phyloP scores from a whole-genome alignment of 35 echinoderm and acorn worm species.

The Ophioderma brevispina region DNA sequence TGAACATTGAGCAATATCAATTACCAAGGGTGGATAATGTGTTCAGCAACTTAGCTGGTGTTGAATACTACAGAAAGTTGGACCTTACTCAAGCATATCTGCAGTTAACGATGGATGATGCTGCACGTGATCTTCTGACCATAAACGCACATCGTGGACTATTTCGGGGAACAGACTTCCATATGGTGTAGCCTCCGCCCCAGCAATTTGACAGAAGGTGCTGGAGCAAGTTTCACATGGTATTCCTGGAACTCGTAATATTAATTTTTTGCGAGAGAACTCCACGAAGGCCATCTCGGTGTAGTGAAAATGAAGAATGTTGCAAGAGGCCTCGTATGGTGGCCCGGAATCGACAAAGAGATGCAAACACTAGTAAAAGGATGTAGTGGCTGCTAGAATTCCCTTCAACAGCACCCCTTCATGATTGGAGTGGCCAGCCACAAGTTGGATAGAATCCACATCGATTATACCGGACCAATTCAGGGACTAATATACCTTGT shows the following conservation, averaged over 20 bases:
- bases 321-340: constrained; percentile 26
- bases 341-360: constrained; percentile 49
- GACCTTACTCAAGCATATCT: constrained; percentile 49
- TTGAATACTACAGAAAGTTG: constrained; percentile 39
- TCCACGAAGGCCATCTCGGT: constrained; percentile 58
- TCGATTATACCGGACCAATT: constrained; percentile 55
- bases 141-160: constrained; percentile 66
- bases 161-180: constrained; percentile 39
- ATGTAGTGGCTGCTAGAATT: constrained; percentile 35
- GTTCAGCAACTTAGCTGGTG: constrained; percentile 34
- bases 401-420: constrained; percentile 12
- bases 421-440: constrained; percentile 46
- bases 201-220: not conserved
- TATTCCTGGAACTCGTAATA: constrained; percentile 27
- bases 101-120: constrained; percentile 44
- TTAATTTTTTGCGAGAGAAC: constrained; percentile 49
- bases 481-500: constrained; percentile 45
- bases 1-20: not conserved
- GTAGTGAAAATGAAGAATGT: constrained; percentile 45
- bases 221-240: constrained; percentile 34
- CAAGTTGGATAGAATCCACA: constrained; percentile 37
- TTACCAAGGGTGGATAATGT: constrained; percentile 19
- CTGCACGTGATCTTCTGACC: constrained; percentile 23
- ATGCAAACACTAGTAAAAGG: constrained; percentile 11
- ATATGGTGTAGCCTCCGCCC: constrained; percentile 44